Evolutionary conservation across 1,140 invertebrate genomes (phyloP).

Genomic region (Drosophila sp.): DNA sequence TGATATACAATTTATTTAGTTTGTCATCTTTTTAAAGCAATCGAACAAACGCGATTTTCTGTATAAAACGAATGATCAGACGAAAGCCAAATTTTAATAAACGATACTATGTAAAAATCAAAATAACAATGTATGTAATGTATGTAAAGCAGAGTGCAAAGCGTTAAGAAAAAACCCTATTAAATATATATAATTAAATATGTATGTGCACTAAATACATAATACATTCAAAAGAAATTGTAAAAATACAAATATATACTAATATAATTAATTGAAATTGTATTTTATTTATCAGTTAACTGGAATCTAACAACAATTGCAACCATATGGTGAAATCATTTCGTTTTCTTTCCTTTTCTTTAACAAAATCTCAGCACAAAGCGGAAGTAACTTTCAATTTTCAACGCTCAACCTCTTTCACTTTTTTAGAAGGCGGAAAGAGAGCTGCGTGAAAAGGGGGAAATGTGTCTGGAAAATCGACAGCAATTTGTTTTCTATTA

Average conservation of each 20-base stretch:
- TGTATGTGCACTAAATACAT: conserved; percentile 42
- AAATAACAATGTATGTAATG: conserved; percentile 50
- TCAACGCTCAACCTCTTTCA: conserved; percentile 15
- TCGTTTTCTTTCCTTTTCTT: neutral
- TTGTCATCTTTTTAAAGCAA: conserved; percentile 54
- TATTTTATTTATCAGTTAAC: neutral
- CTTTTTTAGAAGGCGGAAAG: neutral
- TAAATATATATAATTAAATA: conserved; percentile 25
- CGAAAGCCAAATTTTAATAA: conserved; percentile 76
- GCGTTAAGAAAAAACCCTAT: conserved; percentile 14
- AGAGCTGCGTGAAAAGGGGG: conserved; percentile 14
- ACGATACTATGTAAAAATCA: conserved; percentile 69
- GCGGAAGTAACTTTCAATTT: conserved; percentile 58
- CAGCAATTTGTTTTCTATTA: conserved; percentile 43
- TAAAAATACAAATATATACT: conserved; percentile 62
- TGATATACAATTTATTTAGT: conserved; percentile 52
- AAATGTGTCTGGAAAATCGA: conserved; percentile 29
- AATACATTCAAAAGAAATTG: conserved; percentile 58
- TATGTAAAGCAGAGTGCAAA: conserved; percentile 49
- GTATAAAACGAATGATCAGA: conserved; percentile 78
- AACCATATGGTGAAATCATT: conserved; percentile 25
- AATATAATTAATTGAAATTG: conserved; percentile 26
- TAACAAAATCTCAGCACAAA: conserved; percentile 29
- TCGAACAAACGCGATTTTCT: conserved; percentile 56
- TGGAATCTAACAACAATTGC: conserved; percentile 14